These are phyloP conservation scores for Microtus oregoni DNA, from an alignment of 2,113 vertebrate species.

Conservation along the genomic window DNA sequence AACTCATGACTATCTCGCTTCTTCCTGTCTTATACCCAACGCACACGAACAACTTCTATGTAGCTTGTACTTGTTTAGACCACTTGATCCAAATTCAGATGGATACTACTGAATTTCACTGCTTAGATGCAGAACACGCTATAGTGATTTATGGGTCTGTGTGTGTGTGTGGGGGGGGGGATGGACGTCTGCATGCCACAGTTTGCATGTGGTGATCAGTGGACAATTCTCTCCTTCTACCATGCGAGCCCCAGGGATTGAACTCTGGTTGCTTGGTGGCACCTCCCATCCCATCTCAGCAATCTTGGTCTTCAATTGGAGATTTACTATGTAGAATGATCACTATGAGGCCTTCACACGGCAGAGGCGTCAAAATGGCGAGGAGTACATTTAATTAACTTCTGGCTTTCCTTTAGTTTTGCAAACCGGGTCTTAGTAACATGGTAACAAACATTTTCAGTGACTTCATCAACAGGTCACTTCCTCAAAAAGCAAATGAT, in stretches of 20 bases:
- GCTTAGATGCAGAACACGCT: neutral
- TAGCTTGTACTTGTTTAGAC: neutral
- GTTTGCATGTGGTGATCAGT: neutral
- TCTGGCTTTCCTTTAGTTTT: slow-evolving; percentile 7
- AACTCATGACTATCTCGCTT: neutral
- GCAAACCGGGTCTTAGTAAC: neutral
- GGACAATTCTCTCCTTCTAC: neutral
- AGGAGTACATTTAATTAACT: neutral
- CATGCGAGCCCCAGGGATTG: neutral
- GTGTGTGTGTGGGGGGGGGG: neutral
- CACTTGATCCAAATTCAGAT: neutral
- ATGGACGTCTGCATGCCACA: neutral
- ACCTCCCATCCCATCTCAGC: neutral
- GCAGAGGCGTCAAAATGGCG: neutral
- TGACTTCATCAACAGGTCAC: neutral
- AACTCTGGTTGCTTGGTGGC: neutral
- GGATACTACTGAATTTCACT: neutral
- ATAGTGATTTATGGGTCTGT: neutral
- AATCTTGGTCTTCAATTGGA: neutral
- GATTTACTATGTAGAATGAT: neutral
- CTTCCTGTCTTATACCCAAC: neutral
- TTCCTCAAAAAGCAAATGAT: neutral
- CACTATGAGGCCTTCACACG: neutral
- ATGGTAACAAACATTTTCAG: neutral
- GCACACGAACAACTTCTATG: neutral